Evolutionary conservation across 2,888 invertebrate species (phyloP), one percentile per base, ranked within the genome.

Genomic region (Platycheirus albimanus): DNA sequence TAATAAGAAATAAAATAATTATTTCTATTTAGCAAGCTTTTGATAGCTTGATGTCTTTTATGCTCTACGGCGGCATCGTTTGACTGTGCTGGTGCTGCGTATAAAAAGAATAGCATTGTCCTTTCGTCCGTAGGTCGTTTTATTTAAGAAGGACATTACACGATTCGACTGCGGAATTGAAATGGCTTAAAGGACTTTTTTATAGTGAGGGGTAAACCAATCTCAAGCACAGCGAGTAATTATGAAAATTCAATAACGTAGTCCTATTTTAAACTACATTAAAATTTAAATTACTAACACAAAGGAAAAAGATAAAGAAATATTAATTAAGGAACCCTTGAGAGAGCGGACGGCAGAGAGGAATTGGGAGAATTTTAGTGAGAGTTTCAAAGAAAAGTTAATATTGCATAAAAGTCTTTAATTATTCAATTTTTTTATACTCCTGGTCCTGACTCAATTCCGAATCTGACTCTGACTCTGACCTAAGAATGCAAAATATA

Each of bases 301-400:
- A 70, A 58, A 70, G 70, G 38, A 47, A 70, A 70, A 58, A 47
- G 58, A 70, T 70, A 58, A 70, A 70, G 70, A 49, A 70, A 70
- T 58, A 70, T 70, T 70, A 70, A 70, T 70, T 70, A 70, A 61
- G 45, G 58, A 30, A 70, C 56, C 47, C 69, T 41, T 33, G 45
- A 43, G 8, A 19, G n/a, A n/a, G n/a, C n/a, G n/a, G n/a, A n/a
- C n/a, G n/a, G n/a, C n/a, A 45, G 63, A 19, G 11, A 7, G 19
- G 2, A 15, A 4, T 15, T 8, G 7, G 8, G 2, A 1, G 43
- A 2, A 19, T 38, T 20, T 58, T 24, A n/a, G 58, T 20, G 56
- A n/a, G 70, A 58, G 38, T 17, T 49, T 70, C 49, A 49, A 70
- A 49, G 56, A 47, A 47, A 70, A 70, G 58, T 70, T 70, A 70